Conservation (phyloP, 2,797 vertebrate species). For the Leptoclinus maculatus region DNA sequence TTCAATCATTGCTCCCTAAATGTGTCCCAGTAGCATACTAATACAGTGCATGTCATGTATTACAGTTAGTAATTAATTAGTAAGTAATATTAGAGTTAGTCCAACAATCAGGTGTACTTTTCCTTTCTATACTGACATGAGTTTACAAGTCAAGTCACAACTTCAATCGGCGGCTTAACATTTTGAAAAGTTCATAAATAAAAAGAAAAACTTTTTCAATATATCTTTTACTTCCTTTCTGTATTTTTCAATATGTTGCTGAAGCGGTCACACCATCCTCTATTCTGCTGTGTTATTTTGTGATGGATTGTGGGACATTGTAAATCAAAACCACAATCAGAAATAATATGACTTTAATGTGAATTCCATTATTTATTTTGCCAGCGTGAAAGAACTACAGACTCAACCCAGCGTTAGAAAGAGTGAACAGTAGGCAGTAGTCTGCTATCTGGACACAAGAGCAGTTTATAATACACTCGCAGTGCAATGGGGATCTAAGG, state of each 20-base stretch:
- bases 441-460: conserved; percentile 8
- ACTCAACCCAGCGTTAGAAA: not conserved
- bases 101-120: not conserved
- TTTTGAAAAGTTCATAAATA: not conserved
- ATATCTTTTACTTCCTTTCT: not conserved
- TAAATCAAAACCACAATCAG: not conserved
- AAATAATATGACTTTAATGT: not conserved
- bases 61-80: no score
- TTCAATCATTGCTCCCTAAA: not conserved
- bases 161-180: not conserved
- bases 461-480: conserved; percentile 19
- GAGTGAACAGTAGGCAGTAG: not conserved
- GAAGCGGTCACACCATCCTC: not conserved
- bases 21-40: not conserved
- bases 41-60: not conserved
- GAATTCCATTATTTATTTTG: not conserved
- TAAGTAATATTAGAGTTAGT: no score
- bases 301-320: not conserved
- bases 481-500: conserved; percentile 20
- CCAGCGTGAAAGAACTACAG: not conserved
- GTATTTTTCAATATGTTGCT: not conserved
- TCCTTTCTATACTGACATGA: not conserved
- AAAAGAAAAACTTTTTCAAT: not conserved
- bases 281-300: not conserved
- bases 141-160: not conserved